phyloP scores from a whole-genome alignment of 2,113 vertebrate species.

The Procapra przewalskii region DNA sequence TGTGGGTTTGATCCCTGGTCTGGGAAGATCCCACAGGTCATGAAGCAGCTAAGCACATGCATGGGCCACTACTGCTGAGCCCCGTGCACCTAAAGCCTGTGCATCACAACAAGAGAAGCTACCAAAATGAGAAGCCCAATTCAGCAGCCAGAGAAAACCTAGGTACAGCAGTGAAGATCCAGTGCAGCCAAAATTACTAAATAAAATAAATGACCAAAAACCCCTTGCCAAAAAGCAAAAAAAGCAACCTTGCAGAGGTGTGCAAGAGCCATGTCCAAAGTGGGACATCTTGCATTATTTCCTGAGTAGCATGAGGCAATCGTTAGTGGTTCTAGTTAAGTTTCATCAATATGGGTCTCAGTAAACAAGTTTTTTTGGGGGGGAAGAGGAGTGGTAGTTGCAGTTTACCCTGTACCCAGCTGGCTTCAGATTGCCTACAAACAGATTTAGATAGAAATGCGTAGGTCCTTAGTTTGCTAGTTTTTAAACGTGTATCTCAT shows the following conservation, averaged over 20 bases:
- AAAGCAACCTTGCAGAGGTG: neutral
- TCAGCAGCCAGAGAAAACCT: neutral
- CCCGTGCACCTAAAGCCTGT: neutral
- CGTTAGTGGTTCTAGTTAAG: neutral
- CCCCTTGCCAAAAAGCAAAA: neutral
- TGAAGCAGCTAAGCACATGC: neutral
- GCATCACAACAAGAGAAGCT: neutral
- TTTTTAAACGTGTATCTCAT: neutral
- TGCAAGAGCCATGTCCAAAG: neutral
- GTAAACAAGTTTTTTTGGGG: neutral
- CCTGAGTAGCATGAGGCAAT: neutral
- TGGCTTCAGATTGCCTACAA: neutral
- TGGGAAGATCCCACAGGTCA: neutral
- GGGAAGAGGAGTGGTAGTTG: neutral
- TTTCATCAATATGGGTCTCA: neutral
- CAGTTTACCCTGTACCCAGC: neutral
- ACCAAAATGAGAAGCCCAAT: neutral
- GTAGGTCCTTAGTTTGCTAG: neutral
- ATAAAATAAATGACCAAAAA: neutral
- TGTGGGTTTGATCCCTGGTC: neutral
- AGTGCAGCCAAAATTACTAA: neutral
- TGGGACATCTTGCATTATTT: slow-evolving; percentile 34
- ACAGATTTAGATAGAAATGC: neutral
- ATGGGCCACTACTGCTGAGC: neutral
- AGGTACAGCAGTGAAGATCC: neutral